Percentiles rank a stretch among this genome's conserved stretches.
Conservation (phyloP, 2,113 vertebrate genomes). For the Dendrocopos noguchii region DNA sequence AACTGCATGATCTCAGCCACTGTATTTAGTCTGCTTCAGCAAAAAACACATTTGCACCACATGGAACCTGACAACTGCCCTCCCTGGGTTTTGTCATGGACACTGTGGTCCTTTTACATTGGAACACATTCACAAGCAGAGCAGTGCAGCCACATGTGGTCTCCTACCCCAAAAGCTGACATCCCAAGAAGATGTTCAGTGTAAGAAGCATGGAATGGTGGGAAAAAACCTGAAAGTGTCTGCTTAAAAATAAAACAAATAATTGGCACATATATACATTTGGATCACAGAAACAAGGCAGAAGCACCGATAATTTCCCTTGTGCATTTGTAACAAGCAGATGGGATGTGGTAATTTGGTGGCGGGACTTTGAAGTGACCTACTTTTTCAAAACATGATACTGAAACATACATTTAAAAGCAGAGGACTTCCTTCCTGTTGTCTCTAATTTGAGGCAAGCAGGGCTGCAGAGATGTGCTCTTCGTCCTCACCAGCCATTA, state of each 20-base stretch:
- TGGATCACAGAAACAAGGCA: constrained; percentile 52
- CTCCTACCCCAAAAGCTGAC: neutral
- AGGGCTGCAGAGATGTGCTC: neutral
- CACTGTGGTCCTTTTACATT: neutral
- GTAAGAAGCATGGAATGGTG: neutral
- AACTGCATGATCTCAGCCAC: constrained; percentile 9
- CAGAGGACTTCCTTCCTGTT: constrained; percentile 41
- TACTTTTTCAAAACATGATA: constrained; percentile 19
- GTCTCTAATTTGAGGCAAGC: neutral
- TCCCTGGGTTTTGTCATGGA: constrained; percentile 48
- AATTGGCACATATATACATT: constrained; percentile 21
- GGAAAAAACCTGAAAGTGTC: neutral
- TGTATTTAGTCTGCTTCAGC: constrained; percentile 27
- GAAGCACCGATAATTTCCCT: constrained; percentile 15
- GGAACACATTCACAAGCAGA: neutral
- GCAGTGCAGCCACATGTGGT: neutral
- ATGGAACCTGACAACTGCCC: constrained; percentile 46
- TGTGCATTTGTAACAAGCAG: constrained; percentile 12
- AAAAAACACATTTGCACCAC: constrained; percentile 47
- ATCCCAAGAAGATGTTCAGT: neutral
- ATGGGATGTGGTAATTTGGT: constrained; percentile 26
- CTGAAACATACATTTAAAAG: constrained; percentile 48
- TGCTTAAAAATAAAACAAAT: constrained; percentile 47
- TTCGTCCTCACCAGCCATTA: neutral
- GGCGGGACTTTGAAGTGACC: constrained; percentile 49